Evolutionary conservation across 1,140 invertebrate genomes (phyloP).

Genomic region (Drosophila nigromelanica): DNA sequence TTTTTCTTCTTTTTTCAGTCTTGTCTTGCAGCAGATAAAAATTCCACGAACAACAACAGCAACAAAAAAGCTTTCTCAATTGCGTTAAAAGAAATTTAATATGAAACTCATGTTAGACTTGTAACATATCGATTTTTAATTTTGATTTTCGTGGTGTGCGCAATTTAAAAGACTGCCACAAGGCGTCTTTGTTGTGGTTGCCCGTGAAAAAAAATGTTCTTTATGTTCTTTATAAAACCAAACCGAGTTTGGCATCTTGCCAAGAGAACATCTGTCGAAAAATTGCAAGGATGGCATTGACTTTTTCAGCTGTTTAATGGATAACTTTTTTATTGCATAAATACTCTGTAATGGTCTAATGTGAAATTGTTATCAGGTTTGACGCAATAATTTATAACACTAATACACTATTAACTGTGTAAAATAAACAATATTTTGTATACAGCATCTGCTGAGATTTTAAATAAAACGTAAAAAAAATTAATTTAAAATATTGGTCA

Average conservation of each 20-base stretch:
- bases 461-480: no score
- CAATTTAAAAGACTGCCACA: slow-evolving; percentile 18
- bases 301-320: slow-evolving; percentile 1
- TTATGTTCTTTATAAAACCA: slow-evolving; percentile 10
- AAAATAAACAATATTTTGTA: no score
- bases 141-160: slow-evolving; percentile 23
- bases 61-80: slow-evolving; percentile 30
- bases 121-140: slow-evolving; percentile 44
- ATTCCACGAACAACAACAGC: slow-evolving; percentile 15
- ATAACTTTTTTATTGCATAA: not conserved
- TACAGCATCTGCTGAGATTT: no score
- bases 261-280: slow-evolving; percentile 14
- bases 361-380: not conserved
- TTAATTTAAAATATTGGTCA: no score
- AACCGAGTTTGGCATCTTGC: slow-evolving; percentile 1
- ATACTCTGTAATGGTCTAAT: not conserved
- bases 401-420: no score
- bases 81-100: slow-evolving; percentile 49
- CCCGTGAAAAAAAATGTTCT: slow-evolving; percentile 21
- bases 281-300: slow-evolving; percentile 23
- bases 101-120: slow-evolving; percentile 32
- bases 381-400: no score
- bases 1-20: slow-evolving; percentile 10
- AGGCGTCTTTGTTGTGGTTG: slow-evolving; percentile 47
- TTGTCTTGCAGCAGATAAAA: slow-evolving; percentile 37